Evolutionary conservation across 2,888 invertebrate species (phyloP), one percentile per base, ranked within the genome.

Genomic region (Lithophane ornitopus): DNA sequence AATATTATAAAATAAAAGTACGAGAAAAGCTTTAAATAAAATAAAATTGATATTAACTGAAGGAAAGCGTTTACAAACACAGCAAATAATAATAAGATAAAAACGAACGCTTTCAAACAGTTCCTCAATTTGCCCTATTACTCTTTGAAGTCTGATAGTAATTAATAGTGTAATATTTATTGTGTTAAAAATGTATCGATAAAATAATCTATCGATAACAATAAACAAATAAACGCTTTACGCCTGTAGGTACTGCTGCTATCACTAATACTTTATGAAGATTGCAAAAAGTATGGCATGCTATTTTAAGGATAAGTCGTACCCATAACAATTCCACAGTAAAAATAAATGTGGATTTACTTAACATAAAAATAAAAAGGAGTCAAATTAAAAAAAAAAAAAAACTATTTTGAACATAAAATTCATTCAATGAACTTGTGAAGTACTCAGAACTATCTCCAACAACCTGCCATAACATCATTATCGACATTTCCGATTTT

Each of bases 81-180:
- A 61, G 28, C 39, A 79, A 82, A 85, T 78, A 74, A 75, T 78
- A 80, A 81, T 76, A 74, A 79, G 26, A 59, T 59, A 26, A 61
- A 70, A 78, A 75, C 41, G 61, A 52, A 73, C 16, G 56, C 69
- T 72, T 61, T 74, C 61, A 68, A 83, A 81, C 72, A 70, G 58
- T 70, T 69, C 62, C 22, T 78, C 78, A 76, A 78, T 80, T 85
- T 82, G 67, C 80, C 77, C 82, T 85, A 82, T 86, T 85, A 87
- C 87, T 84, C 81, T 88, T 84, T 87, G 85, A 85, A 85, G 85
- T 81, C 84, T 74, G 72, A 84, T 85, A 87, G 85, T 84, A 82
- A 85, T 84, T 78, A 76, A 73, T 85, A 90, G 84, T 76, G 88
- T 9, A 4, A 70, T 61, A 14, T 39, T 26, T 22, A 8, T 12